Base-by-base conservation (phyloP, 2,888 invertebrate genomes). In the Buathra laborator region DNA sequence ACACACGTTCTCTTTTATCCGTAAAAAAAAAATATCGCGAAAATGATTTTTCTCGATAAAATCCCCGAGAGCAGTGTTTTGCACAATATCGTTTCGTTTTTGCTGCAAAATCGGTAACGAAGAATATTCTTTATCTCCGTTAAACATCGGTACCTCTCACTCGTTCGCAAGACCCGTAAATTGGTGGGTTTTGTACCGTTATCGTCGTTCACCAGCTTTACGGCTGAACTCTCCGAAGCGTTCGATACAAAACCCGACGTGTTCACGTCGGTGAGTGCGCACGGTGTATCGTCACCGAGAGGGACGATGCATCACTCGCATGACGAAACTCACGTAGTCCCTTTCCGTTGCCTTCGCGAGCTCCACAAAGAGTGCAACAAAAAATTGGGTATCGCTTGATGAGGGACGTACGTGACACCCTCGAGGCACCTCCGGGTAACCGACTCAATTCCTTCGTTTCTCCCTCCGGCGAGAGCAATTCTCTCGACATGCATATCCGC, bases 401-500 rank as follows among this genome's bases (percentile, higher is more conserved):
- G 56, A 56, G 56, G 10, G 56, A 10, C 56, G 53, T 19, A 53
- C 53, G 53, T 53, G 16, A 56, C 24, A 24, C 24, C 24, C 24
- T 24, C 24, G 24, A 24, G 24, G 56, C 56, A 19, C 56, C 53
- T 53, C n/a, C 32, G n/a, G n/a, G 10, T 12, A 12, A 29, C 29
- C 37, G 37, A 37, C 6, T 37, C 37, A 9, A 24, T 29, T 59
- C 29, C 12, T 9, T 37, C 71, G 53, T 12, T 29, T n/a, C 19
- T 72, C 56, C 16, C 24, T 32, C 29, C 14, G 14, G 32, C 5
- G 2, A 37, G 29, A 10, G 10, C 75, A 66, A 82, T 77, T 32
- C 29, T 76, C 43, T 24, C 74, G 19, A 43, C 48, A 37, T 53
- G 77, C 46, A 64, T 81, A 81, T 86, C 81, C 81, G 81, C 81